Evolutionary conservation across 92 coral and sea anemone species (phyloP).

Genomic region (Scolanthus callimorphus): DNA sequence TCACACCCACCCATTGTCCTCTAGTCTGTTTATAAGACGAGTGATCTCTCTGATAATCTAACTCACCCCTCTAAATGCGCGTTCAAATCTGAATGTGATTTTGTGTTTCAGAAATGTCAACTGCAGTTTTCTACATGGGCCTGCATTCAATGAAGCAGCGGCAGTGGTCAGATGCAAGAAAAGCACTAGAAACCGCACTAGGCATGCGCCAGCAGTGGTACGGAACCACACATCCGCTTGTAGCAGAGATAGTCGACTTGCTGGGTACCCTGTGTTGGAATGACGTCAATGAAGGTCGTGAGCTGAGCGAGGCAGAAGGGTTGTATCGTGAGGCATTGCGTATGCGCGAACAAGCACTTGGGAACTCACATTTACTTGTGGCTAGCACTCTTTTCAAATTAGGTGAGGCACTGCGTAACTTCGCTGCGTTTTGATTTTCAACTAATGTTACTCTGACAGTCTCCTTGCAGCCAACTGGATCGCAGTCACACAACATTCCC

Average conservation of each 20-base stretch:
- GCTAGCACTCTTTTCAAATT: conserved; percentile 85
- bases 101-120: conserved; percentile 32
- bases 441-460: no score
- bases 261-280: conserved; percentile 73
- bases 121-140: conserved; percentile 73
- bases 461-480: no score
- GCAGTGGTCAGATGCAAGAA: conserved; percentile 67
- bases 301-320: conserved; percentile 59
- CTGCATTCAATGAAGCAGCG: conserved; percentile 66
- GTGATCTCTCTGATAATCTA: no score
- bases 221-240: conserved; percentile 83
- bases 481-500: no score
- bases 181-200: conserved; percentile 61
- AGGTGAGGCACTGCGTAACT: no score
- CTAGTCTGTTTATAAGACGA: no score
- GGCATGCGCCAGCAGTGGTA: conserved; percentile 80
- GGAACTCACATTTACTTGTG: conserved; percentile 70
- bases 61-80: no score
- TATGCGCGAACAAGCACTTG: conserved; percentile 86
- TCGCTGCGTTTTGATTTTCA: no score
- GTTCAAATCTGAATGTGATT: no score
- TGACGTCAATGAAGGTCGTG: conserved; percentile 50
- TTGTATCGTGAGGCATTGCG: conserved; percentile 75
- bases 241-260: conserved; percentile 79
- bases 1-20: no score